A percentile compares a stretch with the other conserved stretches of the same genome.
Evolutionary conservation across 1,140 invertebrate genomes (phyloP).

Genomic region (Druon quercuslanigerum): DNA sequence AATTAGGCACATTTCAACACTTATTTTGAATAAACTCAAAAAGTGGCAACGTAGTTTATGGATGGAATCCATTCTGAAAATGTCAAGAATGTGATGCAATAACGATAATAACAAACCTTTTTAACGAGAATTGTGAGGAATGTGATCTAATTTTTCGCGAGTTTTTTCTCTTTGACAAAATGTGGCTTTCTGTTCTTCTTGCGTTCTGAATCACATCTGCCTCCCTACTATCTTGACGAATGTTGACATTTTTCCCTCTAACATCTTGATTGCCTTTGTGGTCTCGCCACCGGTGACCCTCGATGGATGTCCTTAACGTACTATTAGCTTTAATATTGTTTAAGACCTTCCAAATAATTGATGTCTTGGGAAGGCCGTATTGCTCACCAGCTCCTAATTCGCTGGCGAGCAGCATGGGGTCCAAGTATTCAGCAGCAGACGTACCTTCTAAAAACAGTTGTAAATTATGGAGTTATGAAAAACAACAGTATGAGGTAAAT

Average conservation of each 20-base stretch:
- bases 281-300: conserved; percentile 57
- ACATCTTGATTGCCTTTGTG: conserved; percentile 55
- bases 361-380: conserved; percentile 78
- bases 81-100: conserved; percentile 15
- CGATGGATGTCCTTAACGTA: conserved; percentile 61
- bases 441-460: conserved; percentile 59
- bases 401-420: conserved; percentile 73
- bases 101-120: conserved; percentile 39
- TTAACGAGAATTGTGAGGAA: conserved; percentile 48
- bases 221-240: conserved; percentile 43
- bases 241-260: conserved; percentile 45
- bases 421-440: conserved; percentile 70
- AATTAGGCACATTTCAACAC: too few relatives aligned
- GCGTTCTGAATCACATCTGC: conserved; percentile 48
- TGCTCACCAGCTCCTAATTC: conserved; percentile 77
- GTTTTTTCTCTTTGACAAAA: conserved; percentile 59
- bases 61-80: neutral
- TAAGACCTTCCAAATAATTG: conserved; percentile 79
- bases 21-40: too few relatives aligned
- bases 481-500: conserved; percentile 34
- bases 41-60: too few relatives aligned
- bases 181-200: conserved; percentile 55
- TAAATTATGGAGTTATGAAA: neutral
- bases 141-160: conserved; percentile 52
- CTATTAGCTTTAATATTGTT: conserved; percentile 78